These are phyloP conservation scores for Calyptommatus sinebrachiatus DNA, from an alignment of 2,113 vertebrate species.

Conservation along the genomic window DNA sequence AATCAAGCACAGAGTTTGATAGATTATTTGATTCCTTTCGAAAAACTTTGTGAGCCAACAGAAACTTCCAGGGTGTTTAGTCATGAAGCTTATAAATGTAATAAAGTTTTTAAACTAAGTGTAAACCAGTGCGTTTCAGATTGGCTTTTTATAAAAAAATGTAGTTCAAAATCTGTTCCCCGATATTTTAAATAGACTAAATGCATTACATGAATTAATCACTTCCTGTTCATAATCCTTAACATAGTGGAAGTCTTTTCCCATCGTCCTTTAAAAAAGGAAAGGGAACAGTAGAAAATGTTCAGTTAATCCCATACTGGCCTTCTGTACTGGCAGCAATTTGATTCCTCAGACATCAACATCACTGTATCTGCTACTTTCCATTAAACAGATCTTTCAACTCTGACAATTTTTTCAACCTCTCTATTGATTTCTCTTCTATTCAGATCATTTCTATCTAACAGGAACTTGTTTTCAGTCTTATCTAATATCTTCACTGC, in stretches of 20 bases:
- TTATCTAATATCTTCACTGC: constrained; percentile 63
- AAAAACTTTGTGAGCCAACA: not conserved
- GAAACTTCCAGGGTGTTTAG: not conserved
- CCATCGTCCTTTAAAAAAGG: not conserved
- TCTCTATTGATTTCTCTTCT: constrained; percentile 61
- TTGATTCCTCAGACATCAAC: constrained; percentile 56
- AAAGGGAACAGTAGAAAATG: not conserved
- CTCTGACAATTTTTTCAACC: constrained; percentile 65
- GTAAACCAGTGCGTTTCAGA: not conserved
- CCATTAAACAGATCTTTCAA: constrained; percentile 63
- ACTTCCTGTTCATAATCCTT: not conserved
- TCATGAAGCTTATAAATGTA: not conserved
- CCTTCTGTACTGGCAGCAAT: constrained; percentile 51
- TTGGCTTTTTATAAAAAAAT: not conserved
- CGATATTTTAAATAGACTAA: not conserved
- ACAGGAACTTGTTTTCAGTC: constrained; percentile 58
- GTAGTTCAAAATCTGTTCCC: not conserved
- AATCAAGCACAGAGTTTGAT: too few relatives aligned
- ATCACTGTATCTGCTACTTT: constrained; percentile 60
- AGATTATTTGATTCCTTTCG: not conserved
- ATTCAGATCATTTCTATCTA: constrained; percentile 65
- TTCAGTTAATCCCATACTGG: constrained; percentile 19
- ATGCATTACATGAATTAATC: not conserved
- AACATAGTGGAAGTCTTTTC: not conserved
- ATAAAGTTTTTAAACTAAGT: not conserved